Conservation (phyloP, 2,797 vertebrate species). For the Molossus molossus region DNA sequence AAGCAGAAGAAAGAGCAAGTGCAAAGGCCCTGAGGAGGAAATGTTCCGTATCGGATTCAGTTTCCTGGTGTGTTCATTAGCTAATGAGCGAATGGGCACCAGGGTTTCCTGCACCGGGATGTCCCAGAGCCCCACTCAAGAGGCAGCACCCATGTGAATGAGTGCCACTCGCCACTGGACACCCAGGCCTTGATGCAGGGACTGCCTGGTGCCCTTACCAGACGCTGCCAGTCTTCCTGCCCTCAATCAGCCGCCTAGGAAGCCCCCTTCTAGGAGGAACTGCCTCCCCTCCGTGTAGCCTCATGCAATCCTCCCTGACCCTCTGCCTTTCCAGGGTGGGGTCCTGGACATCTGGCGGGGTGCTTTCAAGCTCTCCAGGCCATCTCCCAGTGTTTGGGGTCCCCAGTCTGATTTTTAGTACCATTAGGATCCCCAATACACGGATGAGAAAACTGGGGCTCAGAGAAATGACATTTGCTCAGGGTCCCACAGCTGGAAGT, state of each 20-base stretch:
- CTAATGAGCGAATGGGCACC: background rate
- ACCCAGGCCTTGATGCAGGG: background rate
- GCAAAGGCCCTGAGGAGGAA: conserved; percentile 9
- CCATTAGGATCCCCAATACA: background rate
- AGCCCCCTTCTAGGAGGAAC: background rate
- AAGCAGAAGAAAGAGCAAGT: background rate
- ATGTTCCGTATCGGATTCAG: background rate
- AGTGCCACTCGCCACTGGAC: background rate
- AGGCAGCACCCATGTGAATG: background rate
- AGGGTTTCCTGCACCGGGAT: rapidly evolving
- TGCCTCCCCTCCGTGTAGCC: rapidly evolving
- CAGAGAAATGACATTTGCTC: background rate
- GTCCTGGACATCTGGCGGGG: background rate
- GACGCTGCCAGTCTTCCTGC: background rate
- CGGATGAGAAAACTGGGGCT: background rate
- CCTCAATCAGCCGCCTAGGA: background rate
- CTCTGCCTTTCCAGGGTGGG: background rate
- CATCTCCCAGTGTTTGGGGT: background rate
- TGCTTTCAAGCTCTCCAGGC: background rate
- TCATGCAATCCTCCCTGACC: background rate
- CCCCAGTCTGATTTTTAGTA: background rate
- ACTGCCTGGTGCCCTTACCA: background rate
- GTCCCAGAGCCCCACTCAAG: rapidly evolving
- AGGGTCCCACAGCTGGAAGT: background rate
- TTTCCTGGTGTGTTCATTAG: background rate